phyloP scores from a whole-genome alignment of 2,113 vertebrate genomes.

The Notarius lentiginosus region DNA sequence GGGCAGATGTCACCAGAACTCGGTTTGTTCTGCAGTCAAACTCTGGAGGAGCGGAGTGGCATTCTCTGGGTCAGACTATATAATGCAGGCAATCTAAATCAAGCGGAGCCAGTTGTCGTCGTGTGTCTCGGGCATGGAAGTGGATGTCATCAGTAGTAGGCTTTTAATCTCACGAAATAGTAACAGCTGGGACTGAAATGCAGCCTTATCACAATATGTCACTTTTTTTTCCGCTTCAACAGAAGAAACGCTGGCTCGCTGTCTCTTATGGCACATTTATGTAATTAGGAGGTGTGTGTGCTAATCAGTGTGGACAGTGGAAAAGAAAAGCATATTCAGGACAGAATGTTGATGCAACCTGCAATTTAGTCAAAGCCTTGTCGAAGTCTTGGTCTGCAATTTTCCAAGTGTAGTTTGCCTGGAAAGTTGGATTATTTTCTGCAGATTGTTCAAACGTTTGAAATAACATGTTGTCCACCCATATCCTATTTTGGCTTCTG shows the following conservation, averaged over 20 bases:
- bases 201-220: not conserved
- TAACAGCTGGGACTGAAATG: not conserved
- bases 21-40: not conserved
- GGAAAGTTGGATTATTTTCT: slow-evolving; percentile 7
- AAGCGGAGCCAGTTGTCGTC: slow-evolving; percentile 11
- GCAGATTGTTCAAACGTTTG: slow-evolving; percentile 4
- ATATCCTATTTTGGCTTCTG: not conserved
- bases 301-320: not conserved
- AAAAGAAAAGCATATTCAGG: not conserved
- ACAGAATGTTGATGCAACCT: slow-evolving; percentile 2
- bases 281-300: slow-evolving; percentile 13
- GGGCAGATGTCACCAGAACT: not conserved
- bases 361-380: slow-evolving; percentile 20
- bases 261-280: not conserved
- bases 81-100: not conserved
- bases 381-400: slow-evolving; percentile 16
- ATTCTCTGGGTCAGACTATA: not conserved
- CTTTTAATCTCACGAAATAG: slow-evolving; percentile 6
- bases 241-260: not conserved
- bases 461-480: slow-evolving; percentile 8
- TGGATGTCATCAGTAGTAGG: slow-evolving; percentile 10
- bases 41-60: not conserved
- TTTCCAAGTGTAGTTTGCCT: slow-evolving; percentile 13
- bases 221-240: not conserved
- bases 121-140: slow-evolving; percentile 9